Evolutionary conservation across 2,888 invertebrate genomes (phyloP).

Genomic region (Ophonus ardosiacus): DNA sequence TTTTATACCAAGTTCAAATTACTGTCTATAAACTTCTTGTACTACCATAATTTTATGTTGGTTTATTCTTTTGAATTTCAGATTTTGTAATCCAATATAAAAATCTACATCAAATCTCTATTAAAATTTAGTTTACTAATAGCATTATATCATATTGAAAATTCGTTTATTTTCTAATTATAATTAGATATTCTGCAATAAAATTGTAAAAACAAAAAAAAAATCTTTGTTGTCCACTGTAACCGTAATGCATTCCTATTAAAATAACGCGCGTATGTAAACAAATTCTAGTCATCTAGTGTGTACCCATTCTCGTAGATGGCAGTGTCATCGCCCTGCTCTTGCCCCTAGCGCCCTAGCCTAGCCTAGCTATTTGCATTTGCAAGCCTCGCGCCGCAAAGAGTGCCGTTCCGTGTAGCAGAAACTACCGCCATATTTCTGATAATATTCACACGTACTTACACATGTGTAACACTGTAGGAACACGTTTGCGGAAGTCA

Average conservation of each 20-base stretch:
- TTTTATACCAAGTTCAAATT: too few species aligned
- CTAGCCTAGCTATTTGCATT: background rate
- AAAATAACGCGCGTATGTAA: conserved; percentile 14
- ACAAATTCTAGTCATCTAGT: conserved; percentile 16
- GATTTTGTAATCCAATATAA: too few species aligned
- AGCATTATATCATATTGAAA: too few species aligned
- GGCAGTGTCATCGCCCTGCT: background rate
- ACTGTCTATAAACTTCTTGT: too few species aligned
- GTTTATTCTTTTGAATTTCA: too few species aligned
- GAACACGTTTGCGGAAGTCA: background rate
- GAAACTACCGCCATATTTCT: conserved; percentile 29
- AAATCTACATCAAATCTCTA: too few species aligned
- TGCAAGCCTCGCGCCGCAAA: conserved; percentile 8
- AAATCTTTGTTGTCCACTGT: background rate
- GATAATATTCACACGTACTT: conserved; percentile 23
- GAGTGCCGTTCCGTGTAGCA: conserved; percentile 28
- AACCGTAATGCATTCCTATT: background rate
- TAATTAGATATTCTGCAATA: background rate
- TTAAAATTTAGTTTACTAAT: too few species aligned
- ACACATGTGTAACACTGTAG: background rate
- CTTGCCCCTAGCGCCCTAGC: background rate
- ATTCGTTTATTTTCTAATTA: too few species aligned
- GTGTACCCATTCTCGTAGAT: background rate
- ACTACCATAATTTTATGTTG: too few species aligned
- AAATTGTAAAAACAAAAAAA: background rate